These are phyloP conservation scores for Ophion slaviceki DNA, from an alignment of 2,888 invertebrate genomes.

Conservation along the genomic window DNA sequence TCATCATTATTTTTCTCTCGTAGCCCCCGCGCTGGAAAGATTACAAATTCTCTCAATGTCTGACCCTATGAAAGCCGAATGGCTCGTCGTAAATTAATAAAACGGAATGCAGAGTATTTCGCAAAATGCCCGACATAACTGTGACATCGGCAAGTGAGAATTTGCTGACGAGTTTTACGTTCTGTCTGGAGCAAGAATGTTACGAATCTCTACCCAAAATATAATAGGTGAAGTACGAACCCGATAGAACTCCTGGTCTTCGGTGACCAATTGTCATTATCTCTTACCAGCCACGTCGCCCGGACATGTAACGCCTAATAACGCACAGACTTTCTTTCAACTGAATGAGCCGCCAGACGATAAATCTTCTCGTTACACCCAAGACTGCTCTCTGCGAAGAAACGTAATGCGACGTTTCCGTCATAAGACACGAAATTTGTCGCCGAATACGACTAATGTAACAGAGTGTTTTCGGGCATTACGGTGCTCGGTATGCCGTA, in stretches of 20 bases:
- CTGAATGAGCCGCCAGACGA: constrained; percentile 33
- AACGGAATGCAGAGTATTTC: constrained; percentile 22
- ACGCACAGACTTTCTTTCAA: constrained; percentile 52
- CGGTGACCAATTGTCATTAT: constrained; percentile 49
- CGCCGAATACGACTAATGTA: constrained; percentile 35
- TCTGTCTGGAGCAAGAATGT: not conserved
- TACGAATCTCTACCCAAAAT: constrained; percentile 22
- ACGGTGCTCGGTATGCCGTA: constrained; percentile 13
- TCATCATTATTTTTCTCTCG: not conserved
- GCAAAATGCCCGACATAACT: constrained; percentile 9
- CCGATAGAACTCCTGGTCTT: constrained; percentile 25
- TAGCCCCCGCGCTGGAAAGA: not conserved
- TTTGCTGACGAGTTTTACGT: constrained; percentile 35
- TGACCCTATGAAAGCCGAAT: not conserved
- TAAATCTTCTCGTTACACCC: constrained; percentile 45
- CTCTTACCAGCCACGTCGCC: not conserved
- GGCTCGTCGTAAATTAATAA: constrained; percentile 35
- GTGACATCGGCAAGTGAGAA: constrained; percentile 11
- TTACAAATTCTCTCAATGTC: not conserved
- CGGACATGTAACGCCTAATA: constrained; percentile 49
- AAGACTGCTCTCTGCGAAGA: constrained; percentile 20
- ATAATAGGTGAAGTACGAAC: constrained; percentile 38
- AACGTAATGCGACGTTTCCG: constrained; percentile 48
- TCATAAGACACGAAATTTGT: constrained; percentile 54
- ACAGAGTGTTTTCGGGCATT: constrained; percentile 32